Evolutionary conservation across 2,888 invertebrate genomes (phyloP).

Genomic region (Mactromeris polynyma): DNA sequence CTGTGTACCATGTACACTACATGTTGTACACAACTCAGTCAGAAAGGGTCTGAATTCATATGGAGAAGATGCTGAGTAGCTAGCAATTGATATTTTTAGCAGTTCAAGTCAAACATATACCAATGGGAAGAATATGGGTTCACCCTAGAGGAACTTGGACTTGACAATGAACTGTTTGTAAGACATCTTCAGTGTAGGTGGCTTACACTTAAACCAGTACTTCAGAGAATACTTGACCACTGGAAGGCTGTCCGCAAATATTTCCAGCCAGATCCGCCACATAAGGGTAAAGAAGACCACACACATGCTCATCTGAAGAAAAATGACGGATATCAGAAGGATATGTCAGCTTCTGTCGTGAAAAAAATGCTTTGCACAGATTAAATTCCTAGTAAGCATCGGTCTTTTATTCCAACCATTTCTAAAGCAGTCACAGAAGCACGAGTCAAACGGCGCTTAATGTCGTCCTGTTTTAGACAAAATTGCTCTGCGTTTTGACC

Average conservation of each 20-base stretch:
- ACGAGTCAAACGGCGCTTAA: too few species aligned
- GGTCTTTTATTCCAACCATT: constrained; percentile 29
- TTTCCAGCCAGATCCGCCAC: constrained; percentile 30
- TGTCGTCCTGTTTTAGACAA: too few species aligned
- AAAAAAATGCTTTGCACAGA: neutral
- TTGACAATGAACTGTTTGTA: constrained; percentile 32
- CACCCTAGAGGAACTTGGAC: constrained; percentile 16
- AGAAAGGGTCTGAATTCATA: too few species aligned
- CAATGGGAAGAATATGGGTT: constrained; percentile 40
- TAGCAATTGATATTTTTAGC: too few species aligned
- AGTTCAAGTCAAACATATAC: constrained; percentile 31
- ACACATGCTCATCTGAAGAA: constrained; percentile 23
- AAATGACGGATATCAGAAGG: constrained; percentile 36
- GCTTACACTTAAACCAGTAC: constrained; percentile 45
- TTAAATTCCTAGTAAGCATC: constrained; percentile 21
- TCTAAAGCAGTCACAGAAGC: too few species aligned
- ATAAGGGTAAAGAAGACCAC: constrained; percentile 14
- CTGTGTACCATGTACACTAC: too few species aligned
- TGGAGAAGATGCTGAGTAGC: too few species aligned
- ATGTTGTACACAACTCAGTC: too few species aligned
- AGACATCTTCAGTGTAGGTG: constrained; percentile 51
- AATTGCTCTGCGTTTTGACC: too few species aligned
- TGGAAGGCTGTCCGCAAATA: constrained; percentile 35
- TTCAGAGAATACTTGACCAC: neutral
- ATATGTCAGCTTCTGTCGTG: constrained; percentile 36